Base-by-base conservation (phyloP, 2,888 invertebrate genomes). In the Nomada lathburiana region DNA sequence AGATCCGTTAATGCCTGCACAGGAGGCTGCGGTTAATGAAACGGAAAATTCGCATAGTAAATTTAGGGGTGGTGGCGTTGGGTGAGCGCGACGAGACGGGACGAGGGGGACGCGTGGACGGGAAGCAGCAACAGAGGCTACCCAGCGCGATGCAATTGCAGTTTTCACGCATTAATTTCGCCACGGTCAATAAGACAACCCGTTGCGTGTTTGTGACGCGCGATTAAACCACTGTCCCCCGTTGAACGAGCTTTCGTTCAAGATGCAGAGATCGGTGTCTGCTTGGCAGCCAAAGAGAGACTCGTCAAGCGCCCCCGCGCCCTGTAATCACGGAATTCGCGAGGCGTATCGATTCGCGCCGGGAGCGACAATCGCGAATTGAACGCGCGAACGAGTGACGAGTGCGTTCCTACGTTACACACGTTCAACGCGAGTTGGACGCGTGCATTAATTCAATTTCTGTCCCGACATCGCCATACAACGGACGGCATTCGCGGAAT, bases 371-470 rank as follows among this genome's bases (percentile, higher is more conserved):
- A 72, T n/a, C 60, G 76, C 23, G 69, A 70, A 57, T 76, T 47
- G 47, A 18, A 50, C 18, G 29, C 53, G 16, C 55, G 70, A 63
- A 63, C 55, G 70, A 57, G 36, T n/a, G 50, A n/a, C 20, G 55
- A 72, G 36, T 29, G 13, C 47, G 42, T 42, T 52, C 16, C 55
- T 42, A 29, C 62, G 78, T 70, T 29, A 50, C 70, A 50, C 55
- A 23, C 50, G 36, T 57, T 44, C 68, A 16, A 69, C 53, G 69
- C 68, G 20, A 16, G 20, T 20, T n/a, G 52, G 1, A 11, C 20
- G 70, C 71, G 50, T 29, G 59, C 69, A 79, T 79, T 79, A 79
- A 79, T 79, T 76, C 69, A 76, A 79, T 79, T 67, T 73, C 75
- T 53, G 50, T 20, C 16, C 44, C 36, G 36, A 42, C 63, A 63